Percentiles rank a stretch among this genome's conserved stretches.
These are phyloP conservation scores for Amblyteles armatorius DNA, from an alignment of 2,888 invertebrate genomes.

Conservation along the genomic window DNA sequence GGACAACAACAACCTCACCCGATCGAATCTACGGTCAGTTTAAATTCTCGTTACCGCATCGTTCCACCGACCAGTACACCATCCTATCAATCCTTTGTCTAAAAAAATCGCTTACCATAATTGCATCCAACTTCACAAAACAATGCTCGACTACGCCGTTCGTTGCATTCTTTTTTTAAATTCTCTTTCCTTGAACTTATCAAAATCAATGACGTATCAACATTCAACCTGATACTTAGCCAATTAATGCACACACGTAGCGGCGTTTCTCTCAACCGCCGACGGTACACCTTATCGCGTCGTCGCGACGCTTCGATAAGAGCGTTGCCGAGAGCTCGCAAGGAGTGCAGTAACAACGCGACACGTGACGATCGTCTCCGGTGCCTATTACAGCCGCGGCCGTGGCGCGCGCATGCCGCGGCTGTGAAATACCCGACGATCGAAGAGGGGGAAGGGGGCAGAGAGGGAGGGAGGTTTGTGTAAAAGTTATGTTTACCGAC, in stretches of 20 bases:
- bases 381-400: constrained; percentile 13
- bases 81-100: constrained; percentile 1
- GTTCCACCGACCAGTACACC: not conserved
- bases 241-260: constrained; percentile 5
- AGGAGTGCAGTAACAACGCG: constrained; percentile 30
- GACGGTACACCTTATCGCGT: constrained; percentile 55
- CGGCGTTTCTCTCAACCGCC: constrained; percentile 59
- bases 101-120: not conserved
- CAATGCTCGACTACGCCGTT: not conserved
- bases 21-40: not conserved
- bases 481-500: constrained; percentile 73
- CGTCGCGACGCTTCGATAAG: constrained; percentile 53
- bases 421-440: not conserved
- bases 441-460: not conserved
- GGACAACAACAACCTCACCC: not conserved
- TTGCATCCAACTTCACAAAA: not conserved
- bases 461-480: not conserved
- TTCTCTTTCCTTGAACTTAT: not conserved
- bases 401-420: not conserved
- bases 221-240: constrained; percentile 17
- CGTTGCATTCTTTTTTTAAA: not conserved
- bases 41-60: not conserved
- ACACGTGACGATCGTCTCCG: constrained; percentile 39
- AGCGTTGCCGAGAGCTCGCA: constrained; percentile 22
- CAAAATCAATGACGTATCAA: constrained; percentile 21